Evolutionary conservation across 2,797 vertebrate species (phyloP).

Genomic region (Vireo griseus): DNA sequence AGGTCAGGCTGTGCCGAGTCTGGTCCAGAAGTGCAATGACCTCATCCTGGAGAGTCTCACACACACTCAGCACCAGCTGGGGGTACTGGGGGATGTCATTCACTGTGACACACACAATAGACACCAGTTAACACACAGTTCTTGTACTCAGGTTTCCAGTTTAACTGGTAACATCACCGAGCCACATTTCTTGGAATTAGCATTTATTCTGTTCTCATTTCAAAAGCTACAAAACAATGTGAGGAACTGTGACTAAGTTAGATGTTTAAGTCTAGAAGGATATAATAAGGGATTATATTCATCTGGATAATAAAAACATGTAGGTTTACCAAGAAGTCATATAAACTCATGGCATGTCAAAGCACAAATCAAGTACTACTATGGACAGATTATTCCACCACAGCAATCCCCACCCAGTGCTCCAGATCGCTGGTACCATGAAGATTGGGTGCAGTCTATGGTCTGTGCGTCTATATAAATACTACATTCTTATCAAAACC

Average conservation of each 20-base stretch:
- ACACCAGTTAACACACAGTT: neutral
- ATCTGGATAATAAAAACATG: neutral
- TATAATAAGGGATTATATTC: neutral
- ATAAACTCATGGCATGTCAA: neutral
- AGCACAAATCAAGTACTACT: neutral
- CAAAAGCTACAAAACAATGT: neutral
- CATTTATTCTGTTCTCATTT: neutral
- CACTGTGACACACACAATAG: constrained; percentile 53
- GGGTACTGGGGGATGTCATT: constrained; percentile 86
- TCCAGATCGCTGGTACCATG: neutral
- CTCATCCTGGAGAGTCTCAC: constrained; percentile 92
- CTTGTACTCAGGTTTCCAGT: neutral
- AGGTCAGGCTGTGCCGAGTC: constrained; percentile 81
- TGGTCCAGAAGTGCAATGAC: constrained; percentile 86
- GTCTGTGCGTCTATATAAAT: neutral
- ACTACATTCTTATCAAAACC: neutral
- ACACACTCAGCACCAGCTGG: constrained; percentile 90
- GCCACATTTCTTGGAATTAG: neutral
- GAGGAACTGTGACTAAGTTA: neutral
- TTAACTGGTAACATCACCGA: neutral
- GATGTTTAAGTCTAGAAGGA: neutral
- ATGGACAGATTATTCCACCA: neutral
- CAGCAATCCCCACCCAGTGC: neutral
- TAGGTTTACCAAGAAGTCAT: neutral
- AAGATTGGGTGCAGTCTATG: neutral